phyloP scores from a whole-genome alignment of 2,113 vertebrate genomes.

The Melanerpes aurifrons region DNA sequence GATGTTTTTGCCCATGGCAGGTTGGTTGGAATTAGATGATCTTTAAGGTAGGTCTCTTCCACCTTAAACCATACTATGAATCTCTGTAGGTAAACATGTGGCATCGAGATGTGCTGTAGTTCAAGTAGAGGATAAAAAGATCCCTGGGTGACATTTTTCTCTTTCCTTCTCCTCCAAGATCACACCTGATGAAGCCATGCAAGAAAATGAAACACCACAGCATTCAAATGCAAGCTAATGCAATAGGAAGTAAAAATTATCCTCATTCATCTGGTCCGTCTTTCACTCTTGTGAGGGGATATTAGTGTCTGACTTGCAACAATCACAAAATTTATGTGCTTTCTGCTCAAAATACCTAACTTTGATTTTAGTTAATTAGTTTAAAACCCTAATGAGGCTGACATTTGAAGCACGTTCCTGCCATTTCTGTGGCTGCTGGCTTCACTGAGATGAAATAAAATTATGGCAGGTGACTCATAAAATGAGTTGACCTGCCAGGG shows the following conservation, averaged over 20 bases:
- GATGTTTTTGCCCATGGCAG: no score
- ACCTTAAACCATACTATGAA: no score
- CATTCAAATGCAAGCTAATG: neutral
- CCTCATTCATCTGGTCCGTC: slow-evolving; percentile 8
- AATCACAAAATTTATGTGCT: slow-evolving; percentile 22
- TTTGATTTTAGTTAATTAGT: slow-evolving; percentile 52
- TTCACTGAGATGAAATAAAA: slow-evolving; percentile 51
- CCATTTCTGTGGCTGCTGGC: slow-evolving; percentile 15
- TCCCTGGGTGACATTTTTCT: neutral
- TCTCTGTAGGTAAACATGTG: neutral
- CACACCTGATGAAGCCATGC: neutral
- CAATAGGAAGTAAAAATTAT: neutral
- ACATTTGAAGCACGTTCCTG: slow-evolving; percentile 45
- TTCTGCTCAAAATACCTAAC: slow-evolving; percentile 63
- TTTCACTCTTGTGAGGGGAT: slow-evolving; percentile 21
- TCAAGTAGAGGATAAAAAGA: neutral
- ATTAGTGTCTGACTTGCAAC: slow-evolving; percentile 9
- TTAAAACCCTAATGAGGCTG: slow-evolving; percentile 52
- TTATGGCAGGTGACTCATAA: slow-evolving; percentile 19
- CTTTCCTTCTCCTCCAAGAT: neutral
- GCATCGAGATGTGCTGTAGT: neutral
- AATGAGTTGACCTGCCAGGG: slow-evolving; percentile 12
- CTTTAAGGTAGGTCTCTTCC: no score
- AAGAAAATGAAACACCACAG: neutral
- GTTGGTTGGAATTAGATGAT: no score